A percentile compares a stretch with the other conserved stretches of the same genome.
These are phyloP conservation scores for Bradypus variegatus DNA, from an alignment of 2,797 vertebrate species.

Conservation along the genomic window DNA sequence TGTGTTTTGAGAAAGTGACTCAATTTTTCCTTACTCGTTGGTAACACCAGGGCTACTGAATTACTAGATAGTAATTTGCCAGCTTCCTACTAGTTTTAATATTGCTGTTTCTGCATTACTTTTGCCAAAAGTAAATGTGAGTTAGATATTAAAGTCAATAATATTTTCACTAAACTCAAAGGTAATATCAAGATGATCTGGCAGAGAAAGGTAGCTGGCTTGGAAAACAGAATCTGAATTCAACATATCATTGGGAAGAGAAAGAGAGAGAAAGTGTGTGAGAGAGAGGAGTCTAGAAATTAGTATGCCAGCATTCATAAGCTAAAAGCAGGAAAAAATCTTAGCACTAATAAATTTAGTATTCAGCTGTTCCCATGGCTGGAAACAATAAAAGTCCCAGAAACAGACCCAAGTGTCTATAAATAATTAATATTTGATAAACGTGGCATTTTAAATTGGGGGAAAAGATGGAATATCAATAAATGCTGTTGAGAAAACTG, in stretches of 20 bases:
- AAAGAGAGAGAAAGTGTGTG: not conserved
- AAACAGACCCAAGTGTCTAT: not conserved
- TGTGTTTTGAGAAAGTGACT: conserved; percentile 9
- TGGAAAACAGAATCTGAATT: not conserved
- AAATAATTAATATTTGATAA: conserved; percentile 15
- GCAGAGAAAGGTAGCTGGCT: not conserved
- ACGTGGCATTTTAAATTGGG: not conserved
- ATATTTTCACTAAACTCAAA: not conserved
- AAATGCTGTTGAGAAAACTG: not conserved
- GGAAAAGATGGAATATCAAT: not conserved
- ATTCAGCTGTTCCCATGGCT: not conserved
- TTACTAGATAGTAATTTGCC: not conserved
- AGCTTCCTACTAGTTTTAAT: not conserved
- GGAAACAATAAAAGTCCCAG: not conserved
- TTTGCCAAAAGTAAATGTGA: not conserved
- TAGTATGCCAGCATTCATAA: not conserved
- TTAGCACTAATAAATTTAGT: not conserved
- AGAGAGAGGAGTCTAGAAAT: not conserved
- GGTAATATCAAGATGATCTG: not conserved
- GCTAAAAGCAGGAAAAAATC: not conserved
- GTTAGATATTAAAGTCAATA: conserved; percentile 33
- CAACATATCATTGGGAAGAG: not conserved
- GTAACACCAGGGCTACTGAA: not conserved
- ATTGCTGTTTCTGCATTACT: not conserved
- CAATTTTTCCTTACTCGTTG: not conserved